Evolutionary conservation across 2,797 vertebrate genomes (phyloP).

Genomic region (Falco novaeseelandiae): DNA sequence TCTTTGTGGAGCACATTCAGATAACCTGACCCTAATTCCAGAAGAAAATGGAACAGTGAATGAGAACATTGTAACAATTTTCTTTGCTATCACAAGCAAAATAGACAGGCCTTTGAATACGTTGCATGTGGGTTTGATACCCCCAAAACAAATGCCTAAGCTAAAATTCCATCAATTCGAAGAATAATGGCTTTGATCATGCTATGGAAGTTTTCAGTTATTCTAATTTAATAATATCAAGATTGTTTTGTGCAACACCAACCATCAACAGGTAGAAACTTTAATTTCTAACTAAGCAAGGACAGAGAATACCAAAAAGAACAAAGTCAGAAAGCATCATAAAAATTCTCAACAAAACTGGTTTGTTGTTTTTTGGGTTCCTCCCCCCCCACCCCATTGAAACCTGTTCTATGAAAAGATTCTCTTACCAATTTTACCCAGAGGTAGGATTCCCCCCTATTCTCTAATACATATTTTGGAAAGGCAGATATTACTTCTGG

Average conservation of each 20-base stretch:
- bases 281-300: neutral
- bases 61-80: neutral
- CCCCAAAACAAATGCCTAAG: neutral
- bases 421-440: neutral
- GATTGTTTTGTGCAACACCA: neutral
- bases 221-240: neutral
- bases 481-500: neutral
- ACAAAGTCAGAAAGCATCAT: neutral
- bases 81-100: neutral
- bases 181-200: neutral
- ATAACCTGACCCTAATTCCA: neutral
- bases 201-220: neutral
- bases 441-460: neutral
- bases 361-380: neutral
- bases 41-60: neutral
- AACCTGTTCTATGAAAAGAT: neutral
- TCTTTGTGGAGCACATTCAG: too few species aligned
- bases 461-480: accelerated
- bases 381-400: neutral
- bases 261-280: neutral
- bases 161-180: neutral
- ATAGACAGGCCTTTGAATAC: neutral
- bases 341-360: neutral
- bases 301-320: neutral
- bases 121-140: neutral